Conservation (phyloP, 53 echinoderm and acorn worm species). For the Paracentrotus lividus region DNA sequence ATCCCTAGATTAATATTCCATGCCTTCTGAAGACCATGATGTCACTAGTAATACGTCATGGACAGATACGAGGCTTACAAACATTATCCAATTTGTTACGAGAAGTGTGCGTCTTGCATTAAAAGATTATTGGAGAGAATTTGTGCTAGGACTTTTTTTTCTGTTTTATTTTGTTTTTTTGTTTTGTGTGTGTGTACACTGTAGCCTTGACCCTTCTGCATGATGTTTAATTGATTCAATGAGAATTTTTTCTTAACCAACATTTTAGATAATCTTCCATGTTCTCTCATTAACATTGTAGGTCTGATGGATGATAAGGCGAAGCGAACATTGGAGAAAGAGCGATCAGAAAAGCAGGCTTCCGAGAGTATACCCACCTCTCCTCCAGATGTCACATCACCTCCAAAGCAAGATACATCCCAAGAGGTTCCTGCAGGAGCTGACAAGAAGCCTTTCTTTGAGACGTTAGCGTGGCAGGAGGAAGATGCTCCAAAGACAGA, state of each 20-base stretch:
- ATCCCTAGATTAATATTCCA: conserved; percentile 68
- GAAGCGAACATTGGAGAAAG: conserved; percentile 74
- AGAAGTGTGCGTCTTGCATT: neutral
- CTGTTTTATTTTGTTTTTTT: neutral
- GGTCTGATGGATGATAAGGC: conserved; percentile 89
- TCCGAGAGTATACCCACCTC: conserved; percentile 11
- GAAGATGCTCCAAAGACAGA: conserved; percentile 35
- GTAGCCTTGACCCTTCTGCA: too few species aligned
- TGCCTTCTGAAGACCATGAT: conserved; percentile 87
- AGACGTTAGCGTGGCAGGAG: conserved; percentile 78
- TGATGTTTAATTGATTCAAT: too few species aligned
- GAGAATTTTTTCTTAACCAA: too few species aligned
- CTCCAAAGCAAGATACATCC: conserved; percentile 61
- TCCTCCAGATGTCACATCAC: conserved; percentile 17
- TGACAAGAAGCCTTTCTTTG: conserved; percentile 71
- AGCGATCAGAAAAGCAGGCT: conserved; percentile 56
- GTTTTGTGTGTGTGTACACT: too few species aligned
- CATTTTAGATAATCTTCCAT: too few species aligned
- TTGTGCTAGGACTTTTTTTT: neutral
- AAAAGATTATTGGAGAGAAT: too few species aligned
- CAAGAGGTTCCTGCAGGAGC: neutral
- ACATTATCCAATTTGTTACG: neutral
- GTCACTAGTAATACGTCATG: conserved; percentile 78
- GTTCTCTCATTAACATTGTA: conserved; percentile 7
- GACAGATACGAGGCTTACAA: conserved; percentile 88